Base-by-base conservation (phyloP, 37 sponge, comb jelly and placozoan genomes). In the Beroe forskalii region DNA sequence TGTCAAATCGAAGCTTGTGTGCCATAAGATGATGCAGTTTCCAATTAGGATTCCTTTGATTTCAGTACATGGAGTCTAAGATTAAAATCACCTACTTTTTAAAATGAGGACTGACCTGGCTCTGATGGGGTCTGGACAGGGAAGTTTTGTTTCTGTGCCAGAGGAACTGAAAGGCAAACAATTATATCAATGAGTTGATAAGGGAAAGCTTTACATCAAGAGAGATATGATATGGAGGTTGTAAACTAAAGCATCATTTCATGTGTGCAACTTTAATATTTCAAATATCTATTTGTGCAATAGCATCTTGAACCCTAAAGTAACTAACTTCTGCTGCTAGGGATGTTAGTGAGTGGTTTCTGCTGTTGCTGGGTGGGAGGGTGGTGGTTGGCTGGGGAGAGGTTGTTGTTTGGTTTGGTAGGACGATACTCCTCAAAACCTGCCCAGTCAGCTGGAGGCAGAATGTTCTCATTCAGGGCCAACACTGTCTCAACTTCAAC, bases 401-500 rank as follows among this genome's bases (percentile, higher is more conserved):
- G 14, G 31, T 22, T 22, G 17, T 22, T 27, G 25, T 22, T 64
- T 23, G 44, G 44, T 80, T 80, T 80, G 4, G 55, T 19, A 22
- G 55, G 48, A 8, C 35, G 27, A 23, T 28, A 80, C 48, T 80
- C 24, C 42, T 80, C 86, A 80, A 43, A 80, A 22, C 86, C 86
- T 6, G 55, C 86, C 86, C 86, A 80, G 27, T 80, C 55, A 44
- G 86, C 27, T 4, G 86, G 86, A 22, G 86, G 86, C 25, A 80
- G 55, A 20, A 80, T 41, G 31, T 80, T 80, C 30, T 44, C 86
- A 43, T 80, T 80, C 30, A 80, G 55, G 28, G 44, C 55, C n/a
- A 80, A 31, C 0, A 80, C 55, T 25, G 86, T 44, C 86, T 80
- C 86, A 24, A 80, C 86, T n/a, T 80, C 86, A 24, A 80, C 55